Evolutionary conservation across 37 sponge, comb jelly and placozoan genomes (phyloP), one percentile per base, ranked within the genome.

Genomic region (Geodia barretti): DNA sequence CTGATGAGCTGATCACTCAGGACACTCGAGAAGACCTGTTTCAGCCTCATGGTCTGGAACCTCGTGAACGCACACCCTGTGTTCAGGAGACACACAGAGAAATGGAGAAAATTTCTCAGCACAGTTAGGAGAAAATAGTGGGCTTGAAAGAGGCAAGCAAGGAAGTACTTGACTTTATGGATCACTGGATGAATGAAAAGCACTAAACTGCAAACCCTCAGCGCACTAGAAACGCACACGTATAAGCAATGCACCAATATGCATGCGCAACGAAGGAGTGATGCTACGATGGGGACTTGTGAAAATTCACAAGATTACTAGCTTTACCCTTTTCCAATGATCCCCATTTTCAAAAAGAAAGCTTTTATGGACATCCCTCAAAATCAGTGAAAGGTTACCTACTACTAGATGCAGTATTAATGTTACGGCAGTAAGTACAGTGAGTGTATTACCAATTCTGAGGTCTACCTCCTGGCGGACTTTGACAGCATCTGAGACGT

Each of bases 11-110:
- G 93, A 34, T 90, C 93, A 2, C 64, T 74, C 32, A 99, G 85
- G 39, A 89, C 83, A 20, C 42, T 39, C 3, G 97, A 92, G 76
- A 94, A 97, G 41, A 79, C 88, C 60, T 68, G 78, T 5, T 40
- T 81, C 61, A 99, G 84, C 4, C 81, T 75, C 73, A 83, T 83
- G n/a, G 99, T 99, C 80, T 96, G 99, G 58, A 97, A 99, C 39
- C 99, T 62, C 1, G 99, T 99, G 86, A 99, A 99, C 4, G 97
- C 97, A 88, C 91, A 91, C 36, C 95, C 93, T 96, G 47, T n/a
- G n/a, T n/a, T n/a, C n/a, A n/a, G n/a, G 21, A 26, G 23, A 32
- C 35, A 81, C 35, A 74, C 26, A 9, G 38, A 7, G 35, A 0
- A 73, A 9, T 17, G 9, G 21, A 30, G 11, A 25, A 23, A 69